Evolutionary conservation across 2,113 vertebrate genomes (phyloP).

Genomic region (Phasianus colchicus): DNA sequence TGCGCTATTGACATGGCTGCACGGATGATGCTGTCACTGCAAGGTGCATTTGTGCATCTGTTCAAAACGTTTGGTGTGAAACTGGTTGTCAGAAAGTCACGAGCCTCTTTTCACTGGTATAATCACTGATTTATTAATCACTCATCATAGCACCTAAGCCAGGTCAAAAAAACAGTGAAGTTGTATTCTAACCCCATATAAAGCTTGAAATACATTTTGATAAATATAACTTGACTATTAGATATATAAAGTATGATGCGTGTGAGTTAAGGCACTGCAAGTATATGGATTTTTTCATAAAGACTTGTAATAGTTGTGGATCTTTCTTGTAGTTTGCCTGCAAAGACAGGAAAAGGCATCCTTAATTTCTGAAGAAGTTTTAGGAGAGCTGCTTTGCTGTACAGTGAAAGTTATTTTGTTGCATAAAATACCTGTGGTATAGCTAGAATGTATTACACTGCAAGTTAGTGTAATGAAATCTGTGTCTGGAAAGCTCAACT

Average conservation of each 20-base stretch:
- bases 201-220: background rate
- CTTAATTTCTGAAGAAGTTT: background rate
- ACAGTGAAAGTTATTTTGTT: background rate
- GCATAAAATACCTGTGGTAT: background rate
- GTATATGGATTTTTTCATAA: background rate
- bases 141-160: background rate
- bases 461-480: background rate
- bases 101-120: background rate
- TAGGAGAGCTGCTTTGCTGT: background rate
- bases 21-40: slow-evolving; percentile 8
- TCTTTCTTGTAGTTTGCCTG: background rate
- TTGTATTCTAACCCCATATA: background rate
- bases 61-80: background rate
- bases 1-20: background rate
- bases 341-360: background rate
- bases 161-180: background rate
- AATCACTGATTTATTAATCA: background rate
- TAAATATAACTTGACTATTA: background rate
- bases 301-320: background rate
- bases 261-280: background rate
- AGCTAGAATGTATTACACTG: background rate
- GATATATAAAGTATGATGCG: background rate
- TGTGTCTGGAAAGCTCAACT: background rate
- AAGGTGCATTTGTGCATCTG: slow-evolving; percentile 15
- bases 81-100: background rate